Evolutionary conservation across 2,797 vertebrate genomes (phyloP), one percentile per base, ranked within the genome.

Genomic region (Avahi laniger): DNA sequence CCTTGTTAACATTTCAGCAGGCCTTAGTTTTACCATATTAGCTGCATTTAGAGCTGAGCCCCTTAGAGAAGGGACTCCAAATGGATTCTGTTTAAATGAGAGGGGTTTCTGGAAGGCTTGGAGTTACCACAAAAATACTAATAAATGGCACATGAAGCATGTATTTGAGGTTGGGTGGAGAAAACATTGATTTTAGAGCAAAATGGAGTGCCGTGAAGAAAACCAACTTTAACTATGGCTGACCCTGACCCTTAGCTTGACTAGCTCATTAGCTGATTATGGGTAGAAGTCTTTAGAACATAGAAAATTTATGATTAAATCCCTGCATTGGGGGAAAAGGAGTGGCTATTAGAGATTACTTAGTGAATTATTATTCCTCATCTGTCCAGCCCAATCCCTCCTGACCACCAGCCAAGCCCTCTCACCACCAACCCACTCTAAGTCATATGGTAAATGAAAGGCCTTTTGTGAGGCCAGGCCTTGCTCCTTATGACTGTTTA

Each of bases 1-100:
- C 22, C 61, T 93, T 65, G 67, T 91, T 92, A 93, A 93, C 28
- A 81, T 11, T 78, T 91, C 78, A 73, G 46, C 24, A 91, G 48
- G 28, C 5, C 78, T 85, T 82, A 72, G 57, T 84, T 84, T 69
- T 97, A 81, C 48, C 52, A 75, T 80, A 48, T 84, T 90, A 90
- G 72, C 35, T 91, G 46, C 12, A 75, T 87, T 95, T 92, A 87
- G 52, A 86, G 8, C 24, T 50, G 2, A 95, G 15, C 1, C 46
- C 30, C 38, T 83, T 83, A 88, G 52, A 94, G 59, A 87, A 93
- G 70, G 38, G 41, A 86, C 28, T 83, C 30, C 17, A 70, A n/a
- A 83, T 63, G 35, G 61, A 93, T 78, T 70, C 3, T 12, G 5
- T 33, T 88, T 81, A 70, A 80, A 94, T 69, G 67, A 63, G 11